Evolutionary conservation across 2,888 invertebrate genomes (phyloP).

Genomic region (Chymomyza fuscimana): DNA sequence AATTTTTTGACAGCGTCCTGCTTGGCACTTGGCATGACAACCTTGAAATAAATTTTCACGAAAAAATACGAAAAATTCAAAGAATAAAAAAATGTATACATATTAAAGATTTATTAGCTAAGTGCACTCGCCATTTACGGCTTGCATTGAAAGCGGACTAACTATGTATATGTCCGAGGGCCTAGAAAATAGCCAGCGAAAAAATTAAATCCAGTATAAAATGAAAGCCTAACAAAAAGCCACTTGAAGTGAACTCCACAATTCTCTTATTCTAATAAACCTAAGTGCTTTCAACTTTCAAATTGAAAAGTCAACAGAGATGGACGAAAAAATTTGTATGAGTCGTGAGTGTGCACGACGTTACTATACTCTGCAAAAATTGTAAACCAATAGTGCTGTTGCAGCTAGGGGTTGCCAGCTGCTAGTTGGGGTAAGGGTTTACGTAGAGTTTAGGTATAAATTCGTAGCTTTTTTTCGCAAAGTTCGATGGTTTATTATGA

Average conservation of each 20-base stretch:
- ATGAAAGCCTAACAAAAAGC: slow-evolving; percentile 25
- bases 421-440: too few relatives aligned
- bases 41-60: slow-evolving; percentile 55
- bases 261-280: slow-evolving; percentile 67
- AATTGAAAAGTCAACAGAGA: slow-evolving; percentile 75
- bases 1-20: slow-evolving; percentile 67
- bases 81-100: slow-evolving; percentile 5
- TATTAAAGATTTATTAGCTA: slow-evolving; percentile 74
- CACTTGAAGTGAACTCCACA: slow-evolving; percentile 52
- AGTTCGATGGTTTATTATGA: too few relatives aligned
- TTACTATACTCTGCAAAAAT: too few relatives aligned
- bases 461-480: too few relatives aligned
- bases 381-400: too few relatives aligned
- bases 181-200: not conserved
- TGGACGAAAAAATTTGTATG: slow-evolving; percentile 51
- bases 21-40: slow-evolving; percentile 68
- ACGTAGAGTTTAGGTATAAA: too few relatives aligned
- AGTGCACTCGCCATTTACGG: slow-evolving; percentile 57
- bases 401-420: too few relatives aligned
- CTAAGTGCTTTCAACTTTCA: slow-evolving; percentile 75
- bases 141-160: slow-evolving; percentile 24
- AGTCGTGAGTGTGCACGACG: too few relatives aligned
- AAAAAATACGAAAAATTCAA: not conserved
- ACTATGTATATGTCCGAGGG: not conserved
- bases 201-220: not conserved